Percentiles rank a stretch among this genome's conserved stretches.
Evolutionary conservation across 2,797 vertebrate species (phyloP).

Genomic region (Triplophysa bombifrons): DNA sequence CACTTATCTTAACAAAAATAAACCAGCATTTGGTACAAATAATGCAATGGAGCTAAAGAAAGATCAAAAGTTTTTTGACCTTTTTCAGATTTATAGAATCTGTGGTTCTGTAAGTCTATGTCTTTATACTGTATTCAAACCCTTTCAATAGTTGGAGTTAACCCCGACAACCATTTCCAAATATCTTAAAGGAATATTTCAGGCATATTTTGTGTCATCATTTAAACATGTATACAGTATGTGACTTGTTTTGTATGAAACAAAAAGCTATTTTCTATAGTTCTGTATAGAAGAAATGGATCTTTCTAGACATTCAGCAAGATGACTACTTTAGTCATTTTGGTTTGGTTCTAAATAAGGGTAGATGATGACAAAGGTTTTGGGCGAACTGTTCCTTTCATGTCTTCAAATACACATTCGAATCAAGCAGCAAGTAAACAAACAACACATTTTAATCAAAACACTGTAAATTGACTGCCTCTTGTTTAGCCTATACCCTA

Average conservation of each 20-base stretch:
- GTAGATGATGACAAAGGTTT: background rate
- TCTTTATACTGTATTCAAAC: background rate
- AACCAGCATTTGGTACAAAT: slow-evolving; percentile 3
- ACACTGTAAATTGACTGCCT: background rate
- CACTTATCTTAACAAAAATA: background rate
- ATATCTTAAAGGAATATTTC: background rate
- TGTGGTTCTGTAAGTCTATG: background rate
- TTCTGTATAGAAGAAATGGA: background rate
- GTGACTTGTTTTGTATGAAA: background rate
- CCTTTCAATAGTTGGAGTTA: background rate
- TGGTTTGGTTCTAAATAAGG: background rate
- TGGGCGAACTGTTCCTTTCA: background rate
- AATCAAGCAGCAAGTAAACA: slow-evolving; percentile 8
- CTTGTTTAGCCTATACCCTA: background rate
- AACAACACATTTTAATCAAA: slow-evolving; percentile 2
- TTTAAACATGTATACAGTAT: background rate
- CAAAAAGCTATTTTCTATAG: background rate
- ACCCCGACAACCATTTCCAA: background rate
- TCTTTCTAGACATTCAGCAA: background rate
- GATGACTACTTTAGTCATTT: background rate
- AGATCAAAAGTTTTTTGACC: background rate
- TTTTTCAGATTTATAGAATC: background rate
- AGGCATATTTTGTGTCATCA: background rate
- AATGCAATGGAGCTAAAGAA: background rate
- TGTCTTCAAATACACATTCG: slow-evolving; percentile 1